Conservation (phyloP, 1,140 invertebrate genomes). For the Drosophila setifemur region DNA sequence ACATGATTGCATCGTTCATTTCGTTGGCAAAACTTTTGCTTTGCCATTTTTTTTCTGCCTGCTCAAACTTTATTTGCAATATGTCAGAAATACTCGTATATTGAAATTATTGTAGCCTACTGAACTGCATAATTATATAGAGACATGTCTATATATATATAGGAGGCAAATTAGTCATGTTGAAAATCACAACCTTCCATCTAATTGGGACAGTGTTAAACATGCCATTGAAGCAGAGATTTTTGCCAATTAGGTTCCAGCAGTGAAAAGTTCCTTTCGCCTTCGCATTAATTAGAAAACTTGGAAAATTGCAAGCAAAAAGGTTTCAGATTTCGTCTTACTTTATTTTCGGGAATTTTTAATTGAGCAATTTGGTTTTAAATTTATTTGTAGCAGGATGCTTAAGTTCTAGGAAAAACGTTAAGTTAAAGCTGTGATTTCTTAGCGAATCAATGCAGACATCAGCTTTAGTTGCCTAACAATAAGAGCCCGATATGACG, state of each 20-base stretch:
- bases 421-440: too few species aligned
- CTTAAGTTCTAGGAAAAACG: too few species aligned
- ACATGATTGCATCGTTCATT: constrained; percentile 50
- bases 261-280: constrained; percentile 27
- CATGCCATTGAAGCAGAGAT: constrained; percentile 18
- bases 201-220: constrained; percentile 26
- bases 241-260: constrained; percentile 15
- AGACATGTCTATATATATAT: not conserved
- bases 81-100: constrained; percentile 46
- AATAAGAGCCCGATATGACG: not conserved
- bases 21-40: constrained; percentile 59
- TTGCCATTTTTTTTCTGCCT: constrained; percentile 25
- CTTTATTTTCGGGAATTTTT: not conserved
- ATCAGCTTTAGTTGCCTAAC: constrained; percentile 26
- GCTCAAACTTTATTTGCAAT: constrained; percentile 67
- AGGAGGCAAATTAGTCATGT: not conserved
- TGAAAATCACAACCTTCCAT: constrained; percentile 3
- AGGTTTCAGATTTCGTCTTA: too few species aligned
- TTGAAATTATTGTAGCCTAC: constrained; percentile 51
- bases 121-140: constrained; percentile 48
- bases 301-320: not conserved
- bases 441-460: constrained; percentile 32
- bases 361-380: not conserved
- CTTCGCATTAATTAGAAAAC: constrained; percentile 32
- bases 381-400: too few species aligned